Base-by-base conservation (phyloP, 2,113 vertebrate genomes). In the Strix aluco region DNA sequence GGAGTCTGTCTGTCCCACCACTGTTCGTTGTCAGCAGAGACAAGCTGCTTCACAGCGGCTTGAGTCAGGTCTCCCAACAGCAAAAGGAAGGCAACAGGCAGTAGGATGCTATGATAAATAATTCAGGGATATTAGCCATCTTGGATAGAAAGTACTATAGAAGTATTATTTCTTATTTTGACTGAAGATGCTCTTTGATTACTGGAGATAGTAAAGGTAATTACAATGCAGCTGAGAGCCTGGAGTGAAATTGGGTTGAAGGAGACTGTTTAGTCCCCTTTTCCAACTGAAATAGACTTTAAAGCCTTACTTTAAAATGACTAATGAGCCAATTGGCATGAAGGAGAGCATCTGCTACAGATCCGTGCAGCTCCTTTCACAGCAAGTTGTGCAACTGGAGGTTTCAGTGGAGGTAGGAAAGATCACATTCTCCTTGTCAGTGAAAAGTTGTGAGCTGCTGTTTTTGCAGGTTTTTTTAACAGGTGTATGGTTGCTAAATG, bases 111-210 rank as follows among this genome's bases (percentile, higher is more conserved):
- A 65, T 1, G 11, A 46, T 71, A 91, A 88, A 62, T 77, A 89
- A 88, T 47, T 94, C 49, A 66, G 34, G 29, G 42, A 62, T 63
- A 67, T 90, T 61, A 92, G 54, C 34, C 84, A 36, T 57, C 46
- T 85, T 38, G n/a, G 30, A 55, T 5, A 72, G 58, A 62, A 86
- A 71, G 42, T 67, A 71, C 38, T 47, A 32, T 2, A 84, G 80
- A 81, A 86, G 29, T 82, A 86, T 10, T 77, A 42, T 90, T 95
- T 93, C 59, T 88, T 91, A 52, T 70, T 94, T 87, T 91, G 66
- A 61, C 54, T 75, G 73, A 73, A 86, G 83, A 51, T 82, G 8
- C 44, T 90, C 22, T 88, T 86, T 2, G 2, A 20, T n/a, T 57
- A 40, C 54, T 55, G 38, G 42, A 89, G 89, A 57, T 62, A 62